These are phyloP conservation scores for Erinaceus europaeus DNA, from an alignment of 2,113 vertebrate species.

Conservation along the genomic window DNA sequence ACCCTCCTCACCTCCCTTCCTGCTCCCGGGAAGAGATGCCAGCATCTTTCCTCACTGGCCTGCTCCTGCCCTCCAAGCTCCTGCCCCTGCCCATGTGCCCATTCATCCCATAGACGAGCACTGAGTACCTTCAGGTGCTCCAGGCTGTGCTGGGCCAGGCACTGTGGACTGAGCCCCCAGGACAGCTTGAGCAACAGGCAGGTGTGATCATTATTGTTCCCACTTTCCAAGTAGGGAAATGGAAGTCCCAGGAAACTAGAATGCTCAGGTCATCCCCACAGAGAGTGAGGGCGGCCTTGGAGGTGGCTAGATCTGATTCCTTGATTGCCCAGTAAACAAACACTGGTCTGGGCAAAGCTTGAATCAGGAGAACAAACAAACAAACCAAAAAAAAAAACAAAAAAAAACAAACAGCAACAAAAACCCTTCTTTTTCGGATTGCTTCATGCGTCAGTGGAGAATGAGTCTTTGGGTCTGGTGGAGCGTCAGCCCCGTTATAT, in stretches of 20 bases:
- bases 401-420: too few relatives aligned
- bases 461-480: too few relatives aligned
- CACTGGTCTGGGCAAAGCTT: neutral
- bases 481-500: too few relatives aligned
- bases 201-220: rapidly evolving
- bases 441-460: too few relatives aligned
- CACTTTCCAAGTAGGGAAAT: neutral
- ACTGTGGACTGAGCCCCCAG: too few relatives aligned
- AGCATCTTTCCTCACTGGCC: neutral
- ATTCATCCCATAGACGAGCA: neutral
- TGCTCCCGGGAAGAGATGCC: neutral
- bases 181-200: too few relatives aligned
- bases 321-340: neutral
- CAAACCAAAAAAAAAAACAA: too few relatives aligned
- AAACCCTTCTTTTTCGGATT: too few relatives aligned
- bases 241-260: neutral
- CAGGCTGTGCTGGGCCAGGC: too few relatives aligned
- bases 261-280: neutral
- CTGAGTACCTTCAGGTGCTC: too few relatives aligned
- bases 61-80: rapidly evolving
- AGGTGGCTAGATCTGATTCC: neutral
- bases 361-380: too few relatives aligned
- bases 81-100: rapidly evolving
- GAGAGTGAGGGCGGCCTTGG: neutral
- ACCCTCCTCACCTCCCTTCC: neutral